phyloP scores from a whole-genome alignment of 2,797 vertebrate genomes.

The Melanotaenia trifasciata region DNA sequence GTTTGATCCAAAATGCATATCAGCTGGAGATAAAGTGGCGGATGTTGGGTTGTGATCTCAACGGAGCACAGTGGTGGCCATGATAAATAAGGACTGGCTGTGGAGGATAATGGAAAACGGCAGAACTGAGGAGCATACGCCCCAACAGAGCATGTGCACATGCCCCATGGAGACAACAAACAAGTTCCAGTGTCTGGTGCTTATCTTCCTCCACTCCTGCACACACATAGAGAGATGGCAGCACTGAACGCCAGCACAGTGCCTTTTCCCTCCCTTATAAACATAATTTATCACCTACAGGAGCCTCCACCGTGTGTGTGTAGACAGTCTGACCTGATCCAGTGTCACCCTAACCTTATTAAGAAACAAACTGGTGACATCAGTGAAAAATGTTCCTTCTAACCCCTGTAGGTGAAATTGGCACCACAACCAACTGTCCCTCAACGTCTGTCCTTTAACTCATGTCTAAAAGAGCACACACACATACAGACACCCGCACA shows the following conservation, averaged over 20 bases:
- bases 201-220: conserved; percentile 61
- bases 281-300: conserved; percentile 78
- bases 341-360: conserved; percentile 71
- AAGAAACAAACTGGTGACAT: conserved; percentile 73
- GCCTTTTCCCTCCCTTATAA: conserved; percentile 57
- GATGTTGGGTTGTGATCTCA: conserved; percentile 49
- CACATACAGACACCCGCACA: conserved; percentile 15
- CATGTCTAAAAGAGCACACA: conserved; percentile 14
- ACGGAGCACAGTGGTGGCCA: conserved; percentile 45
- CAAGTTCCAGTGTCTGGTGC: conserved; percentile 55
- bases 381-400: conserved; percentile 43
- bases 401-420: conserved; percentile 40
- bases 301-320: conserved; percentile 47
- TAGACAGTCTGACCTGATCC: conserved; percentile 53
- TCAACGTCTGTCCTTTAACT: conserved; percentile 41
- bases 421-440: conserved; percentile 20
- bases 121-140: conserved; percentile 25
- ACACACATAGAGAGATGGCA: conserved; percentile 58
- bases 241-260: conserved; percentile 57
- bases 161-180: conserved; percentile 54
- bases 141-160: conserved; percentile 34
- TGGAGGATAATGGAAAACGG: conserved; percentile 60
- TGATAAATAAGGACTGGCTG: conserved; percentile 64
- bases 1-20: conserved; percentile 41
- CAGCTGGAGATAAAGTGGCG: conserved; percentile 42